Evolutionary conservation across 1,140 invertebrate genomes (phyloP).

Genomic region (Trialeurodes vaporariorum): DNA sequence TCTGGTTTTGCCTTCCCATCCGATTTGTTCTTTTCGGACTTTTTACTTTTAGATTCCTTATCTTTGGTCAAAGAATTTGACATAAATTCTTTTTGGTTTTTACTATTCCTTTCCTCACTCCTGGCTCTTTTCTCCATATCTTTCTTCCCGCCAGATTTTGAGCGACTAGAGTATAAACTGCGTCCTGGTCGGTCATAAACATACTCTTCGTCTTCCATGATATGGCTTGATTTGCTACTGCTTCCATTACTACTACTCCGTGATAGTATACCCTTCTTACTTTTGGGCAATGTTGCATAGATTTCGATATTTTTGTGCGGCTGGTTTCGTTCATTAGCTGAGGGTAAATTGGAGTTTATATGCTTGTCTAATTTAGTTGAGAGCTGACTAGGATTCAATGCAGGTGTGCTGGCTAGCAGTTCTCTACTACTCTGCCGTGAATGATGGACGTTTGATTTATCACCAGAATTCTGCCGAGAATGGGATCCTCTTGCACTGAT

Average conservation of each 20-base stretch:
- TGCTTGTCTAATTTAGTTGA: constrained; percentile 6
- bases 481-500: constrained; percentile 42
- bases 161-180: constrained; percentile 44
- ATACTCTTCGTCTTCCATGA: constrained; percentile 57
- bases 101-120: constrained; percentile 68
- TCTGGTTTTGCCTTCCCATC: constrained; percentile 39
- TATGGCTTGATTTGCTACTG: constrained; percentile 35
- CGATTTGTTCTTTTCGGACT: constrained; percentile 36
- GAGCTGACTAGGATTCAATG: constrained; percentile 16
- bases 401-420: constrained; percentile 37
- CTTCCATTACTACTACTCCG: constrained; percentile 5
- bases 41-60: constrained; percentile 16
- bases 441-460: constrained; percentile 42
- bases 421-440: constrained; percentile 51
- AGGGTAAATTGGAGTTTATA: constrained; percentile 7
- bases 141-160: constrained; percentile 56
- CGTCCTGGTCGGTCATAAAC: constrained; percentile 48
- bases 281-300: constrained; percentile 78
- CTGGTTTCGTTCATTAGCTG: constrained; percentile 37
- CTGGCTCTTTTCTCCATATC: constrained; percentile 64
- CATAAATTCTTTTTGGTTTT: constrained; percentile 30
- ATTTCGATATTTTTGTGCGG: constrained; percentile 66
- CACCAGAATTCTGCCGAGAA: constrained; percentile 51
- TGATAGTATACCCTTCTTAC: constrained; percentile 47
- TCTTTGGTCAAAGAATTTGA: constrained; percentile 26